Evolutionary conservation across 2,797 vertebrate species (phyloP).

Genomic region (Myotis pilosus): DNA sequence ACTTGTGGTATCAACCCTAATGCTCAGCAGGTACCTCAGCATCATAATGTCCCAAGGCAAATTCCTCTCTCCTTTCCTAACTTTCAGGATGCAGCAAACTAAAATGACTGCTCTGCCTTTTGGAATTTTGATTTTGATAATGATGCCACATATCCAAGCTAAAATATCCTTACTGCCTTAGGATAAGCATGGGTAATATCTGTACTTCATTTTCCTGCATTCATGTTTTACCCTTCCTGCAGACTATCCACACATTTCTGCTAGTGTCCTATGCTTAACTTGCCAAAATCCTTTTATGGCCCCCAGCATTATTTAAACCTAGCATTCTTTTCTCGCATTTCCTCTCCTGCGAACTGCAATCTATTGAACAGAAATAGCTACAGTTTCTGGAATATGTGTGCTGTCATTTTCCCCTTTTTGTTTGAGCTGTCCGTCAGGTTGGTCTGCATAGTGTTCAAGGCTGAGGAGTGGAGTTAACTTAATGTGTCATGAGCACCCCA

Average conservation of each 20-base stretch:
- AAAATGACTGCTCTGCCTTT: background rate
- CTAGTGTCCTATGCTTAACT: background rate
- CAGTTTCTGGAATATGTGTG: conserved; percentile 33
- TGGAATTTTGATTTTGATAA: background rate
- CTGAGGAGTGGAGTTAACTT: background rate
- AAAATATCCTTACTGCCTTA: background rate
- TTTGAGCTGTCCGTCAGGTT: background rate
- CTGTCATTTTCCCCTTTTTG: background rate
- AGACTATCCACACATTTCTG: background rate
- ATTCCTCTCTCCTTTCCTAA: background rate
- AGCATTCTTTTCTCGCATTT: conserved; percentile 9
- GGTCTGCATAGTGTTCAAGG: background rate
- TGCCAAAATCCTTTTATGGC: conserved; percentile 6
- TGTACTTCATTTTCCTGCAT: background rate
- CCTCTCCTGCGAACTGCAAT: background rate
- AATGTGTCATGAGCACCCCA: background rate
- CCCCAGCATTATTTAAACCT: conserved; percentile 33
- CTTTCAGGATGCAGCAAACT: background rate
- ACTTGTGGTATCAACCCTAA: background rate
- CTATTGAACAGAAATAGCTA: conserved; percentile 19
- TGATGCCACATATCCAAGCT: background rate
- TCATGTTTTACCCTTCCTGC: background rate
- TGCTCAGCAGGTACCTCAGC: background rate
- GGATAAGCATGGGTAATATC: background rate
- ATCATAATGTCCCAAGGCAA: background rate